phyloP scores from a whole-genome alignment of 2,888 invertebrate genomes.

The Nasonovia ribisnigri region DNA sequence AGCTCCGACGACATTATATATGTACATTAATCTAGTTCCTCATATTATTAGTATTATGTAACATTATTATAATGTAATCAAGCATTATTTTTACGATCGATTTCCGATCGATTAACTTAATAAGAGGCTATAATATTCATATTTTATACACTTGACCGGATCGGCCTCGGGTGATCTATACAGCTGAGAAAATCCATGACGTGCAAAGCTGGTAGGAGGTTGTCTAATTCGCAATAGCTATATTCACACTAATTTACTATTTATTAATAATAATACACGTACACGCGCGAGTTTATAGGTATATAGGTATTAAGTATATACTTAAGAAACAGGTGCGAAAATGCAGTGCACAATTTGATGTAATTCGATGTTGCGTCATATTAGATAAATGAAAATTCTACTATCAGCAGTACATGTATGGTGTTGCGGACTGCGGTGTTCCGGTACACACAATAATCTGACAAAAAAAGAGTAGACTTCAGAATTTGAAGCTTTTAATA shows the following conservation, averaged over 20 bases:
- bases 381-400: background rate
- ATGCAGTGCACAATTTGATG: background rate
- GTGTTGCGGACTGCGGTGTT: background rate
- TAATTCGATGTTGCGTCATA: background rate
- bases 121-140: background rate
- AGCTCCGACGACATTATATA: background rate
- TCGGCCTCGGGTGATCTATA: background rate
- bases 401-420: background rate
- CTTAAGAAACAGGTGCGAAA: background rate
- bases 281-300: background rate
- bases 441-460: background rate
- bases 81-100: background rate
- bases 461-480: background rate
- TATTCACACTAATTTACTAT: background rate
- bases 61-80: background rate
- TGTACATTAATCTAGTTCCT: background rate
- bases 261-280: background rate
- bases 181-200: background rate
- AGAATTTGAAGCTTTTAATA: background rate
- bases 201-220: background rate
- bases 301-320: background rate
- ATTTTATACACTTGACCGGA: background rate
- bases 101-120: background rate
- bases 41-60: background rate
- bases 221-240: background rate